Evolutionary conservation across 1,140 invertebrate genomes (phyloP), one percentile per base, ranked within the genome.

Genomic region (Euwallacea similis): DNA sequence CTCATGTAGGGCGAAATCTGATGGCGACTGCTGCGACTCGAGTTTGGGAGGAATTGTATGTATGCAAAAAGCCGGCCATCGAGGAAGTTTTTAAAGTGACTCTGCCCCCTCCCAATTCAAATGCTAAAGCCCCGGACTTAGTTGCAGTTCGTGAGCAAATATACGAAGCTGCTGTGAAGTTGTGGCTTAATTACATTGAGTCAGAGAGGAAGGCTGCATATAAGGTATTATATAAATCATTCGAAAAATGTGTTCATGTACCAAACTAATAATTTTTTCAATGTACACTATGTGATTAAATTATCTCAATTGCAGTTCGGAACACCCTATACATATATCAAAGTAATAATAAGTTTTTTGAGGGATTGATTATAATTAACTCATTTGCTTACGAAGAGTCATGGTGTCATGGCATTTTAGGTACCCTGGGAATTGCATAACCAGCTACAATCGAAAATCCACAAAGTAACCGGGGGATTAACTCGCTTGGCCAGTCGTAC

Each of bases 41-140:
- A 73, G 95, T 99, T 0, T 99, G 97, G 97, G 95, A 98, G 77
- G 96, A 98, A 82, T 82, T 99, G 7, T 99, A 98, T 79, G 90
- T 95, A 2, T 95, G 91, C 77, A 99, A 98, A 80, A 98, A 98
- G 83, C 94, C 95, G 0, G 94, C 97, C 2, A 94, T 95, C 64
- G 93, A 96, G 79, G 93, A 96, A 79, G 91, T 96, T 54, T 98
- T 98, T 79, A 97, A 97, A 84, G 89, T 94, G 9, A 91, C 90
- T 41, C 84, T 97, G 6, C 86, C 87, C 7, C 77, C 85, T 47
- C 89, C 93, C 11, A 81, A 86, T 11, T 85, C 85, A 43, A 90
- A 90, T 73, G 89, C 91, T 33, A 90, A 92, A 75, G 92, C 93
- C 0, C 93, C 93, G 0, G 92, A 95, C 79, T 83, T 97, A 21